Evolutionary conservation across 2,797 vertebrate genomes (phyloP), one percentile per base, ranked within the genome.

Genomic region (Megaceryle alcyon): DNA sequence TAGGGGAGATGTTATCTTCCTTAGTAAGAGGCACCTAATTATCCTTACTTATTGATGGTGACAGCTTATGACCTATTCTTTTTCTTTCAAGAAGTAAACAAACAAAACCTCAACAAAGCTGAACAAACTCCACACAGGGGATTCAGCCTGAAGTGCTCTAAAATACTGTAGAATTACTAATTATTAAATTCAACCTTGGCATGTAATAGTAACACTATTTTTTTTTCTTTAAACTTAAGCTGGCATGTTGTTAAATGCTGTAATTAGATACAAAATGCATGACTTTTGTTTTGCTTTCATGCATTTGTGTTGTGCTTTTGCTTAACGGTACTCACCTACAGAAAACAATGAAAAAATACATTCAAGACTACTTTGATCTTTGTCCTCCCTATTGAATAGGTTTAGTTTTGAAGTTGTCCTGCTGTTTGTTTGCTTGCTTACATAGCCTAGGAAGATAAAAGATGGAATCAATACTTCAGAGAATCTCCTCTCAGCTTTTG

Each of bases 311-410:
- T 73, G 35, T 43, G 14, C 17, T 88, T 85, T 41, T 53, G 37
- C 41, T 88, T 90, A 82, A 76, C 31, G 76, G 39, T 65, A 29
- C 44, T 70, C 82, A 53, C 22, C 44, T 70, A 12, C 57, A 82
- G 60, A 71, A 94, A 93, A 82, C 15, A n/a, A 49, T 22, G 51
- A 68, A 26, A 94, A 91, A 92, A 90, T 72, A 31, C n/a, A 29
- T 44, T 90, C 22, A 66, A 59, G 51, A 35, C 71, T 72, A 15
- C 49, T 90, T 95, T 91, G 70, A 86, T 95, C 41, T 81, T 86
- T 90, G 56, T 86, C 17, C 2, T 73, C 43, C 17, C 66, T 63
- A 4, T 81, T 86, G 59, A 79, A 56, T 73, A 76, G 26, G 51
- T 72, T 81, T 84, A 63, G 1, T 72, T 96, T 92, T 79, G 65